Evolutionary conservation across 1,140 invertebrate genomes (phyloP).

Genomic region (Drosophila pachea): DNA sequence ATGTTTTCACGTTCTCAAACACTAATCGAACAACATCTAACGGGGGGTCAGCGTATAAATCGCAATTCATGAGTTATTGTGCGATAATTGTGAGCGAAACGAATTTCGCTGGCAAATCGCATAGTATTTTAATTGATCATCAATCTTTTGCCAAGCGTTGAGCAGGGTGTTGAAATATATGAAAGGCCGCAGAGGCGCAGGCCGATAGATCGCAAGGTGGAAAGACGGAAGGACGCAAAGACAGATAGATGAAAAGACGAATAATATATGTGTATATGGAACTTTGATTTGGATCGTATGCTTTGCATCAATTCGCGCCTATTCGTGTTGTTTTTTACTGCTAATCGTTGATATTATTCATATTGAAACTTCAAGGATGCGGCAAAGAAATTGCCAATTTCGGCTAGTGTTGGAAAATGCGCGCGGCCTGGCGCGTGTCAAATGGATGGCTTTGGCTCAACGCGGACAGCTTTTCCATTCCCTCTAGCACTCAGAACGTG

Average conservation of each 20-base stretch:
- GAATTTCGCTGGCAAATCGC: conserved; percentile 35
- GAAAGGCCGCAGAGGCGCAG: background rate
- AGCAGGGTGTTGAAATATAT: conserved; percentile 11
- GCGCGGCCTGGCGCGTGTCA: conserved; percentile 22
- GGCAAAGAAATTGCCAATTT: background rate
- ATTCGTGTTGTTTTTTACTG: conserved; percentile 9
- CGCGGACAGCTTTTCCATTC: background rate
- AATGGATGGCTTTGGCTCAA: conserved; percentile 25
- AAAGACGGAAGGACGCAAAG: no score
- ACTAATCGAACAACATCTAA: conserved; percentile 13
- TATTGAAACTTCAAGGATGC: conserved; percentile 5
- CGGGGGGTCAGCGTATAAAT: conserved; percentile 8
- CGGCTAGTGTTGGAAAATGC: conserved; percentile 13
- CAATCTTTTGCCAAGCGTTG: conserved; percentile 49
- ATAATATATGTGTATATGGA: conserved; percentile 17
- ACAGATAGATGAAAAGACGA: conserved; percentile 31
- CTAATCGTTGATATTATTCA: conserved; percentile 28
- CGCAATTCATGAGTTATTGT: conserved; percentile 63
- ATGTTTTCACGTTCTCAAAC: conserved; percentile 8
- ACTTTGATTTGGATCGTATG: conserved; percentile 32
- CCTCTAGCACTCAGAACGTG: conserved; percentile 15
- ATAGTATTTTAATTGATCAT: conserved; percentile 73
- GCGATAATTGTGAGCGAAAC: conserved; percentile 65
- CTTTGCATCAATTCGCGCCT: conserved; percentile 61
- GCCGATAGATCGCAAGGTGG: no score